Base-by-base conservation (phyloP, 2,113 vertebrate species). In the Paramormyrops kingsleyae region DNA sequence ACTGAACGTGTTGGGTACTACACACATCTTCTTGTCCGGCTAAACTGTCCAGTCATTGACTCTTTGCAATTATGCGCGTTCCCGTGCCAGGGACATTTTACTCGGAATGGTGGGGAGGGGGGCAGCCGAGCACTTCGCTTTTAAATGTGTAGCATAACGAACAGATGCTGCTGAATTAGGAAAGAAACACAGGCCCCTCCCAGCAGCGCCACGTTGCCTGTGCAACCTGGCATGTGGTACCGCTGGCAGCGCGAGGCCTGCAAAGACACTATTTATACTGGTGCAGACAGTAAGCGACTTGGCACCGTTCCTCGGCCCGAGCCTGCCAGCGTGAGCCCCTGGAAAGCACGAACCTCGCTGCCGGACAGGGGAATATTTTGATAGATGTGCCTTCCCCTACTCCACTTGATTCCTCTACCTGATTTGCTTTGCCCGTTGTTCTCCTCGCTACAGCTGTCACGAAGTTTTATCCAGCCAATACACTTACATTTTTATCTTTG, bases 121-220 rank as follows among this genome's bases (percentile, higher is more conserved):
- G 87, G 92, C 83, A 90, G 87, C 93, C 91, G 92, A 91, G 92
- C 89, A 88, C 91, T 94, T 92, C 91, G 83, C 77, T 59, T 95
- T 94, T 95, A 95, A 93, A 94, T 74, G 90, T 89, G 93, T 90
- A 94, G 92, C 94, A 93, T 96, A 95, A 96, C 95, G 95, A 97
- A 96, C 96, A 97, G 96, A 97, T 97, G 96, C 95, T 95, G 94
- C 93, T 94, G 95, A 97, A 97, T 97, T 97, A 97, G 95, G 93
- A 95, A 96, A 96, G 96, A 95, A 96, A 96, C 93, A 96, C 95
- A 92, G 93, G 95, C 94, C 94, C 95, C 95, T 96, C 96, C 96
- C 96, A 95, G 94, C 94, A 96, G 95, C 92, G 94, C 94, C 94
- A 95, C 94, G 94, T 96, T 96, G 96, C 95, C 95, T 90, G 94